These are phyloP conservation scores for Epirrita christyi DNA, from an alignment of 2,888 invertebrate species.

Conservation along the genomic window DNA sequence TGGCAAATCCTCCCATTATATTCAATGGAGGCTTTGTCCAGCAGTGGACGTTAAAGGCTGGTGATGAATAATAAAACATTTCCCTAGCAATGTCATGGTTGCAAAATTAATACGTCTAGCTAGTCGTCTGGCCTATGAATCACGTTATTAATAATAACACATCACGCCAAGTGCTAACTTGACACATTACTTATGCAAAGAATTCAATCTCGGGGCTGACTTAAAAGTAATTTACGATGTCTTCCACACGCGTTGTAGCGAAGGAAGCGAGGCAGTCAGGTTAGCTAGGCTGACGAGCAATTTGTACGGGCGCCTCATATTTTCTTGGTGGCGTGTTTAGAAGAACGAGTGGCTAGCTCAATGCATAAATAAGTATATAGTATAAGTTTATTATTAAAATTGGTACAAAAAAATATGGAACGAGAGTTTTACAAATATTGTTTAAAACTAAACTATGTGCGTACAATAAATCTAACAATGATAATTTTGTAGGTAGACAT, in stretches of 20 bases:
- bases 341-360: not conserved
- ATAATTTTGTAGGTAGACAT: no score
- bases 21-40: no score
- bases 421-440: no score
- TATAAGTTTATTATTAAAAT: no score
- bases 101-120: conserved; percentile 3
- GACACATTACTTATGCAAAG: conserved; percentile 29
- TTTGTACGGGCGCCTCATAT: conserved; percentile 40
- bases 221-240: conserved; percentile 42
- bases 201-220: conserved; percentile 40
- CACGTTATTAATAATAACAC: conserved; percentile 17
- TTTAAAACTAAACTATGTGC: no score
- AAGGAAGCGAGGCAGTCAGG: conserved; percentile 1
- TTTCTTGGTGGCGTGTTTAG: conserved; percentile 33
- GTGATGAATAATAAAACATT: not conserved
- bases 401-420: no score
- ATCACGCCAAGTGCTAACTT: conserved; percentile 20
- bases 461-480: no score
- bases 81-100: not conserved
- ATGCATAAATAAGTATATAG: no score
- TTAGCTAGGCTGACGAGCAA: conserved; percentile 27
- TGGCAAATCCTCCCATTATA: no score
- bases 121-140: conserved; percentile 2
- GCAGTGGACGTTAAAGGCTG: no score
- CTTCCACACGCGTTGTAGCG: conserved; percentile 29